Conservation (phyloP, 2,888 invertebrate species). For the Mayetiola destructor region DNA sequence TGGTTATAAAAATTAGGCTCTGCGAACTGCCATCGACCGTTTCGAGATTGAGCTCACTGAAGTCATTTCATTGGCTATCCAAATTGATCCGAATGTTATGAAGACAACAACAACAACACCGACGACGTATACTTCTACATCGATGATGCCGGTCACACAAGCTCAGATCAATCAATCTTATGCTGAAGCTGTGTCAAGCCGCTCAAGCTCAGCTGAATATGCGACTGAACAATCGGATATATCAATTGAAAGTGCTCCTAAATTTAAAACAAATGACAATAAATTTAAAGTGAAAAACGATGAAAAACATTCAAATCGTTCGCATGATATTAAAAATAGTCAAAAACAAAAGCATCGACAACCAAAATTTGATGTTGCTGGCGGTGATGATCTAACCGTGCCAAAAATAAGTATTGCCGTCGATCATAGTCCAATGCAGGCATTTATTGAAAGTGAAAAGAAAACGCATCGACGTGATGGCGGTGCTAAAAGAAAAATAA, state of each 20-base stretch:
- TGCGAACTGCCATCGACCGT: constrained; percentile 47
- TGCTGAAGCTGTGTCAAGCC: constrained; percentile 57
- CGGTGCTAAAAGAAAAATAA: neutral
- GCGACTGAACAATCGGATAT: neutral
- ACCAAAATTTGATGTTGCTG: no score
- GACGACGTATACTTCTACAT: constrained; percentile 22
- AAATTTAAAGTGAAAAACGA: neutral
- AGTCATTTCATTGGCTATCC: constrained; percentile 55
- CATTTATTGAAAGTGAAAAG: no score
- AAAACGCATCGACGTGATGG: neutral
- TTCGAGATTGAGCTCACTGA: constrained; percentile 55
- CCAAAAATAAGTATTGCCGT: no score
- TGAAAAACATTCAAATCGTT: neutral
- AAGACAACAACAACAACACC: constrained; percentile 37
- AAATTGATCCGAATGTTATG: constrained; percentile 55
- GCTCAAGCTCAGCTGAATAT: constrained; percentile 29
- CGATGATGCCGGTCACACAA: constrained; percentile 12
- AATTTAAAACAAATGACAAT: neutral
- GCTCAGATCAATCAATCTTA: constrained; percentile 41
- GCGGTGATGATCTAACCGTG: no score
- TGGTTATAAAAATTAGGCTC: constrained; percentile 42
- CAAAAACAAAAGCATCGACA: no score
- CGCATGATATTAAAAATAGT: no score
- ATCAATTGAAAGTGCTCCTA: neutral
- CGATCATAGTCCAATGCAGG: no score